A percentile compares a stretch with the other conserved stretches of the same genome.
Evolutionary conservation across 23 tunicate species (phyloP).

Genomic region (Aplidium turbinatum): DNA sequence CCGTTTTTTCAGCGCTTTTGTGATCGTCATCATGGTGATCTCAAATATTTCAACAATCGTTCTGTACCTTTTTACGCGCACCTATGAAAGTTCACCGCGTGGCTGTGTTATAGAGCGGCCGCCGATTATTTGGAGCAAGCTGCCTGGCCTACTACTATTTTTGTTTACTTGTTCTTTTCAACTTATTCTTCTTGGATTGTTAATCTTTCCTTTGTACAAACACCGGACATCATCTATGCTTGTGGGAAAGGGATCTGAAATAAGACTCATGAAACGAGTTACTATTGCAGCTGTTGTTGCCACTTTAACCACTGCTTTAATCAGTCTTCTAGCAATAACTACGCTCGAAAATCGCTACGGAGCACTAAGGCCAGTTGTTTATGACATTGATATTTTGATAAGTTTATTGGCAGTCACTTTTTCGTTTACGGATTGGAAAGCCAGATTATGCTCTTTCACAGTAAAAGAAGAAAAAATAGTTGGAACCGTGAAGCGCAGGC

Average conservation of each 20-base stretch:
- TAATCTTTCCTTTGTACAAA: conserved; percentile 49
- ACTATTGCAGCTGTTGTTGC: conserved; percentile 38
- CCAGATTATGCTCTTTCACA: conserved; percentile 33
- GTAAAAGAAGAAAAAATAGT: conserved; percentile 5
- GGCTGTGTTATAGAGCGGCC: conserved; percentile 57
- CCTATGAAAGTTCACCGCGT: conserved; percentile 19
- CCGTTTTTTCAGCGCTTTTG: conserved; percentile 38
- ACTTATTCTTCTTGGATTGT: conserved; percentile 61
- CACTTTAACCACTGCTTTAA: conserved; percentile 21
- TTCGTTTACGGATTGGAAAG: conserved; percentile 68
- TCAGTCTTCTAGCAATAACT: conserved; percentile 33
- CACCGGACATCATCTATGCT: conserved; percentile 14
- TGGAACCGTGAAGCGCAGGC: conserved; percentile 46
- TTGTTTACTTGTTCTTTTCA: conserved; percentile 56
- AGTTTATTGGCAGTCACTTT: conserved; percentile 27
- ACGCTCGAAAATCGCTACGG: conserved; percentile 32
- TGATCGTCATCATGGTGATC: conserved; percentile 53
- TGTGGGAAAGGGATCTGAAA: not conserved
- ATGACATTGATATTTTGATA: conserved; percentile 47
- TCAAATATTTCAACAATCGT: conserved; percentile 39
- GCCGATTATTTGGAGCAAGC: conserved; percentile 30
- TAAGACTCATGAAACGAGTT: conserved; percentile 42
- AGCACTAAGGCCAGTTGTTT: conserved; percentile 50
- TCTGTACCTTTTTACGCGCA: conserved; percentile 49
- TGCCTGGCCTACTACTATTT: conserved; percentile 67